Conservation (phyloP, 2,888 invertebrate species). For the Spialia ferax region DNA sequence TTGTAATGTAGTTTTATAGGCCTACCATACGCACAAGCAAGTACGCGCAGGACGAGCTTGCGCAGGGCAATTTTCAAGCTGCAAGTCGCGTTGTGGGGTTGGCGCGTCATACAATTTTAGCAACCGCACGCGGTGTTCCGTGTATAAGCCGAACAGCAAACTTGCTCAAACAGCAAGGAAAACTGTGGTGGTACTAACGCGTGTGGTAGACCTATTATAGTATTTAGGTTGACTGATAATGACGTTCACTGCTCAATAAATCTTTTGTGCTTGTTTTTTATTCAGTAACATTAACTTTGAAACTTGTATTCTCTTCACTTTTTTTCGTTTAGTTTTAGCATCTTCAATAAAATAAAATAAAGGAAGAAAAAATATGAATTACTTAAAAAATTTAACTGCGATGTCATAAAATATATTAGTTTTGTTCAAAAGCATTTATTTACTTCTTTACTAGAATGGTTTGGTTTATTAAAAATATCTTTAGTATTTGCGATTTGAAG, state of each 20-base stretch:
- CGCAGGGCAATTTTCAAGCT: no score
- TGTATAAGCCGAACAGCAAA: no score
- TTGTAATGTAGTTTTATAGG: constrained; percentile 15
- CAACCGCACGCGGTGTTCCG: no score
- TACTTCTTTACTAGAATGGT: constrained; percentile 63
- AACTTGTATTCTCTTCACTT: constrained; percentile 38
- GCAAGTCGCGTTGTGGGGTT: no score
- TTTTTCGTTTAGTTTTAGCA: constrained; percentile 27
- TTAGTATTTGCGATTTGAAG: constrained; percentile 68
- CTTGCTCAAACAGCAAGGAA: no score
- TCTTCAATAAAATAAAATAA: constrained; percentile 25
- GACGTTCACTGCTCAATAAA: constrained; percentile 65
- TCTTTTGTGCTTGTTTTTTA: constrained; percentile 56
- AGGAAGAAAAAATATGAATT: constrained; percentile 20
- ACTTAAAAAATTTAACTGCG: constrained; percentile 8
- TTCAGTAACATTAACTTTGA: constrained; percentile 50
- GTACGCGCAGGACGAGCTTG: no score
- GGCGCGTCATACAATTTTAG: no score
- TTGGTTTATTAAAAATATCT: constrained; percentile 63
- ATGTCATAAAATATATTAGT: constrained; percentile 14
- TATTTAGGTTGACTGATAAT: constrained; percentile 47
- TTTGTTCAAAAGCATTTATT: constrained; percentile 74
- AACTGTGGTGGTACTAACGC: no score
- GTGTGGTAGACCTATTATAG: no score
- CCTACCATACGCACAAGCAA: no score